Evolutionary conservation across 1,140 invertebrate species (phyloP), one percentile per base, ranked within the genome.

Genomic region (Platyscapa corneri): DNA sequence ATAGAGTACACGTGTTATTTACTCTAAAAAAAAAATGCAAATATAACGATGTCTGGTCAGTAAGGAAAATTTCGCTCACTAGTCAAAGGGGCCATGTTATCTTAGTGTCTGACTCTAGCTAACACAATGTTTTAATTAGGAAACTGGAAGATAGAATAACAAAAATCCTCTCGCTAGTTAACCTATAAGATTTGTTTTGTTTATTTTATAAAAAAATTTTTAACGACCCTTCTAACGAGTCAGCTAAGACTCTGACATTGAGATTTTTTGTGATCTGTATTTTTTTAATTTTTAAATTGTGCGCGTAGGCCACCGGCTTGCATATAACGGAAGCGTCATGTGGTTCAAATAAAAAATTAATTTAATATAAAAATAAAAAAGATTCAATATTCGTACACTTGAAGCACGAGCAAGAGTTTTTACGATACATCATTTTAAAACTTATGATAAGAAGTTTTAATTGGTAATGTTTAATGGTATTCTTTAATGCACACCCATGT

Each of bases 381-480:
- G 46, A 78, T 76, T 82, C 79, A 88, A 87, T 89, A 89, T 89
- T 32, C 88, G 86, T 82, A 89, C 75, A 80, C 82, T 86, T 87
- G 88, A 80, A 87, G 87, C 89, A 89, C 75, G 80, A 83, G 32
- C 81, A 88, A 89, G 70, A 85, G 85, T 86, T 89, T 85, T 86
- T 42, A 86, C 84, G 67, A 60, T 53, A 67, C 34, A 56, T 86
- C n/a, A 23, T 76, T 49, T 74, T 78, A 83, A 78, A 79, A 32
- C 84, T 88, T 87, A 85, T 53, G 46, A 65, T 81, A 85, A 27
- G 80, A 85, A 85, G 74, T 85, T 85, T 85, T 74, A 77, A 85
- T 80, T 81, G 75, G 34, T 37, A 67, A 70, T 46, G 56, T 77
- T 82, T n/a, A 53, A n/a, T 34, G 8, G 64, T 32, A 65, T 65